Evolutionary conservation across 1,140 invertebrate genomes (phyloP).

Genomic region (Wiebesia pumilae): DNA sequence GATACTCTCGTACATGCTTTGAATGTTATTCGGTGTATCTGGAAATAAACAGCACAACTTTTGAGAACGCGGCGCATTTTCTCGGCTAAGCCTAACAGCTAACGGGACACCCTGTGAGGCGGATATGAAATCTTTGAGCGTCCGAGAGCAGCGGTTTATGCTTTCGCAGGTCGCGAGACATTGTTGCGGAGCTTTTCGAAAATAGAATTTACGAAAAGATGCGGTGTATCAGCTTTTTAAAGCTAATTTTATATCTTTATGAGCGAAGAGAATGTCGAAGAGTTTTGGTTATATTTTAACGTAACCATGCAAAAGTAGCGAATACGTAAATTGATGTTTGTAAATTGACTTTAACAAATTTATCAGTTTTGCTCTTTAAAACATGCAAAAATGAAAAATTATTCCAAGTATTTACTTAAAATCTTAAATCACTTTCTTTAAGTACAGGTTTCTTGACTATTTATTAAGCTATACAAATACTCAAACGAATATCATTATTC

Average conservation of each 20-base stretch:
- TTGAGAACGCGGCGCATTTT: neutral
- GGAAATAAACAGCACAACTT: neutral
- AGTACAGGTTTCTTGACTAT: neutral
- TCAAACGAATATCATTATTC: too few species aligned
- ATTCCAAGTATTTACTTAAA: neutral
- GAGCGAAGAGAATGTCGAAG: neutral
- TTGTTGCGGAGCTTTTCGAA: conserved; percentile 22
- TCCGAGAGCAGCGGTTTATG: neutral
- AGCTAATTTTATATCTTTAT: neutral
- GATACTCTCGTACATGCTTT: conserved; percentile 25
- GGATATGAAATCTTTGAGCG: conserved; percentile 18
- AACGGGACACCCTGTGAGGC: conserved; percentile 33
- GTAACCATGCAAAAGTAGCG: neutral
- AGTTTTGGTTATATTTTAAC: neutral
- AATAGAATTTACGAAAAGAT: neutral
- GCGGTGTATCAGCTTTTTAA: neutral
- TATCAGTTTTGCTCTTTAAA: neutral
- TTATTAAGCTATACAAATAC: too few species aligned
- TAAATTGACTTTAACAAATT: neutral
- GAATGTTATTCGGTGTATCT: conserved; percentile 28
- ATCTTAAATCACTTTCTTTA: neutral
- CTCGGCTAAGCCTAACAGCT: neutral
- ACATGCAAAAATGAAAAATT: neutral
- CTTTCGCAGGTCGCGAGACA: neutral
- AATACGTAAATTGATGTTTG: too few species aligned